Evolutionary conservation across 2,888 invertebrate species (phyloP), one percentile per base, ranked within the genome.

Genomic region (Portevinia maculata): DNA sequence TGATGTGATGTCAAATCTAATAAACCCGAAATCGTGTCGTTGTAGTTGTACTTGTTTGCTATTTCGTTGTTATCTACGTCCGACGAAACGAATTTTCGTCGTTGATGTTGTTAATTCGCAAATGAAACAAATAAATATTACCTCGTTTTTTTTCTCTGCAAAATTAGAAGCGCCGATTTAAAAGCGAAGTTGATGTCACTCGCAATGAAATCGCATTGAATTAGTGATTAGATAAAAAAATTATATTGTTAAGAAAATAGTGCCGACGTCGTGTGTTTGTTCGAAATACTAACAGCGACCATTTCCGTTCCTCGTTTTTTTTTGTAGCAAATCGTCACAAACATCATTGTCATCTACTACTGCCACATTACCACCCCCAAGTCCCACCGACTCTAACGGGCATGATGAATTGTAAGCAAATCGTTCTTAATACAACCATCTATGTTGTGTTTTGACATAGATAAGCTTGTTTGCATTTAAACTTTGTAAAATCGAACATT

Each of bases 371-470:
- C 60, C 37, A 50, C 24, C 71, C 7, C 41, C 71, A 21, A 67
- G 71, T 44, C 50, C 78, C 13, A 62, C 71, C 41, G 83, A 83
- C 0, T 52, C 39, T 2, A 65, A 65, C 24, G 28, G 53, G 28
- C 64, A 53, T 44, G 83, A 83, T 17, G 83, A 83, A 83, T 83
- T 50, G 83, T 83, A 83, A 83, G 83, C 59, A 55, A 67, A 34
- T 13, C 24, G 32, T 53, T 17, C 37, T 65, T 39, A n/a, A n/a
- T 37, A 13, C 37, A 17, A n/a, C 55, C 34, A 19, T 48, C 37
- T 52, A 37, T 32, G 21, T 41, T 60, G 39, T 17, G 7, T 55
- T n/a, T 50, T 65, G 39, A 55, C 50, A 59, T 34, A 13, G 7
- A 11, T 13, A 32, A 15, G n/a, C 6, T 44, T 52, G 41, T 37